Base-by-base conservation (phyloP, 2,113 vertebrate species). In the Tragelaphus buxtoni region DNA sequence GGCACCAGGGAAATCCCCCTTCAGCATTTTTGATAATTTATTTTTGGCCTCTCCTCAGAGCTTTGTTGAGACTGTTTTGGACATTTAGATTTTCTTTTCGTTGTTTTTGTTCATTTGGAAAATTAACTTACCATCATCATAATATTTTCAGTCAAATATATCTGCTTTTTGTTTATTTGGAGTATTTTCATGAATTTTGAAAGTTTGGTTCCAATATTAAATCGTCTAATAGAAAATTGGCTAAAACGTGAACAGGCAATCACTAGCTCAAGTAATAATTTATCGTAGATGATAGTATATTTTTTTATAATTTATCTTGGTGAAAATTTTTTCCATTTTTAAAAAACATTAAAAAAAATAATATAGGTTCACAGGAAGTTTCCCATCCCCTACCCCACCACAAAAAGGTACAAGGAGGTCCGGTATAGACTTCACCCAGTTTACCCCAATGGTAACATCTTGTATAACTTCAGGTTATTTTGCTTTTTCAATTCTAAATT, bases 21-120 rank as follows among this genome's bases (percentile, higher is more conserved):
- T 79, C 45, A n/a, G 28, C 26, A 42, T 55, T 49, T 91, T 51
- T 55, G 8, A n/a, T 60, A 10, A 89, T 82, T 28, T 10, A n/a
- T 94, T 69, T 76, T 81, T 35, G 17, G 81, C 24, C 85, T 90
- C 39, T 28, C 77, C 45, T 80, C 76, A 79, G 32, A 95, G 80
- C 20, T 88, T 94, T 65, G 60, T 61, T 55, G 9, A 24, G 69
- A 85, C 39, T 74, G n/a, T 69, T 72, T 49, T 63, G 47, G 84
- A 76, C 80, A 92, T 61, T 69, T 85, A 3, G 93, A 55, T 92
- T 95, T 61, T 94, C 87, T 79, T 95, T 82, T 58, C 14, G 30
- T 79, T 88, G 60, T 88, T 95, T 94, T 83, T 42, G 53, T 85
- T 90, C 61, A 81, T 77, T 96, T 94, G 87, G 88, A 96, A 98